Conservation (phyloP, 2,797 vertebrate species). For the Sebastiscus tertius region DNA sequence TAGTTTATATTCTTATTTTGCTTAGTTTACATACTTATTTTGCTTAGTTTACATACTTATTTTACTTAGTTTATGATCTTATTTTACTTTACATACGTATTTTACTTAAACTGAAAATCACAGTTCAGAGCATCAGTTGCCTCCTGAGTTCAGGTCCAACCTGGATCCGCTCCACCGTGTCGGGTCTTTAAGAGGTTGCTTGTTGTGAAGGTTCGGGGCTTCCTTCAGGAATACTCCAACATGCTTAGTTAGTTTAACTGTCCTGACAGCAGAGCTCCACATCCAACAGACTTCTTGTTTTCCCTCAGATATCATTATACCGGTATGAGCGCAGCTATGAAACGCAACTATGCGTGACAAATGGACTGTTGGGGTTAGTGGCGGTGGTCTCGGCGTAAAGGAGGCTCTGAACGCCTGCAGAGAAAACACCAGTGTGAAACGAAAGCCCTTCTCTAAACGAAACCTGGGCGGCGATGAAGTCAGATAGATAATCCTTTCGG, state of each 20-base stretch:
- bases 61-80: no score
- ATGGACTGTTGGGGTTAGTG: slow-evolving; percentile 42
- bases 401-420: slow-evolving; percentile 8
- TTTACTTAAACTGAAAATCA: not conserved
- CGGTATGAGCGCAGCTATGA: slow-evolving; percentile 8
- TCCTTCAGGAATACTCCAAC: not conserved
- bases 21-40: no score
- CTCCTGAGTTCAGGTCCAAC: not conserved
- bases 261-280: not conserved
- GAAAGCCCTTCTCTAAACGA: slow-evolving; percentile 45
- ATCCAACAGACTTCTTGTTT: slow-evolving; percentile 28
- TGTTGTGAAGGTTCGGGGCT: not conserved
- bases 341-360: slow-evolving; percentile 58
- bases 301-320: slow-evolving; percentile 16
- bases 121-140: not conserved
- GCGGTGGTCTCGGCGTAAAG: slow-evolving; percentile 15
- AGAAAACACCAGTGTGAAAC: slow-evolving; percentile 67
- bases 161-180: no score
- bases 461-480: slow-evolving; percentile 32
- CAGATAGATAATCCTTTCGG: slow-evolving; percentile 46
- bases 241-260: not conserved
- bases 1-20: no score
- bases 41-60: no score
- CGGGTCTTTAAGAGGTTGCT: no score
- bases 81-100: no score